A percentile compares a stretch with the other conserved stretches of the same genome.
phyloP scores from a whole-genome alignment of 2,888 invertebrate genomes.

The Cinara cedri region DNA sequence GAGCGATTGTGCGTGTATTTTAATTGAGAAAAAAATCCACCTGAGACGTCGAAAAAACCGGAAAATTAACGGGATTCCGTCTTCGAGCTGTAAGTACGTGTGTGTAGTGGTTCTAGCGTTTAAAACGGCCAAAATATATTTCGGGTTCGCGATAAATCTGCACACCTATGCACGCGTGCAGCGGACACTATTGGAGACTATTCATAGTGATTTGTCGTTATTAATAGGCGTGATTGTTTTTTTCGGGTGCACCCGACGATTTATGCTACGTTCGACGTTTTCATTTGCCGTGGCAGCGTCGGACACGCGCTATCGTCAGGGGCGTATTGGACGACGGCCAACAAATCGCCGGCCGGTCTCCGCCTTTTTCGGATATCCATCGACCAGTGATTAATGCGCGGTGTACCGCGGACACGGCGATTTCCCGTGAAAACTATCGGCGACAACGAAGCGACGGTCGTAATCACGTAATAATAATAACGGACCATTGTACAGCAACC shows the following conservation, averaged over 20 bases:
- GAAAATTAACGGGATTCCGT: no score
- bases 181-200: no score
- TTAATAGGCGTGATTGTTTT: background rate
- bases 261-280: conserved; percentile 35
- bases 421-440: conserved; percentile 21
- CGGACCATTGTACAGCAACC: background rate
- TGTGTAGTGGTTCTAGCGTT: no score
- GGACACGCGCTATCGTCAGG: background rate
- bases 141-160: background rate
- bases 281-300: background rate
- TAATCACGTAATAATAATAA: background rate
- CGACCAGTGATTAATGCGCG: conserved; percentile 35
- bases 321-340: conserved; percentile 44
- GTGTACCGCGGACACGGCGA: background rate
- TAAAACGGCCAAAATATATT: background rate
- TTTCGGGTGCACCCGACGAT: conserved; percentile 18
- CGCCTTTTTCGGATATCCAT: conserved; percentile 50
- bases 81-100: no score
- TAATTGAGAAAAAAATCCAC: no score
- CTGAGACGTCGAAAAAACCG: no score
- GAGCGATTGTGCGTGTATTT: no score
- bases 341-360: conserved; percentile 33
- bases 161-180: background rate
- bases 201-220: no score
- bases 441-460: background rate